phyloP scores from a whole-genome alignment of 2,797 vertebrate genomes.

The Naso thynnoides region DNA sequence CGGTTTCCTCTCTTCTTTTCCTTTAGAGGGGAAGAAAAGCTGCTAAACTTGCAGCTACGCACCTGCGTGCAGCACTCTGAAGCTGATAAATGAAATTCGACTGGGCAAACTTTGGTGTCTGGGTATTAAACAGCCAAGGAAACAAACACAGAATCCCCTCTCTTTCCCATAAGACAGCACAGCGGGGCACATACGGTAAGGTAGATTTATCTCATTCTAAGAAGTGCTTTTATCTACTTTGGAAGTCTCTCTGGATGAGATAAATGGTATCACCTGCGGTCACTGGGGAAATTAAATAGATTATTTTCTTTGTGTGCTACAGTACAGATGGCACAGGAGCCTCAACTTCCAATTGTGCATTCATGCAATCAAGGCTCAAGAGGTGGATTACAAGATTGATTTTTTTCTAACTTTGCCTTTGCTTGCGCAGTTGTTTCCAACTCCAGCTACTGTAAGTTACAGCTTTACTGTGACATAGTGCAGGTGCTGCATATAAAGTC shows the following conservation, averaged over 20 bases:
- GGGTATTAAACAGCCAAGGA: constrained; percentile 27
- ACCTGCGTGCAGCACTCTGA: constrained; percentile 12
- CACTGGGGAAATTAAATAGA: constrained; percentile 80
- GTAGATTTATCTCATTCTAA: constrained; percentile 73
- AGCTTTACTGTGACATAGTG: constrained; percentile 15
- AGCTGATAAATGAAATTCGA: constrained; percentile 44
- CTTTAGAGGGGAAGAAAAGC: neutral
- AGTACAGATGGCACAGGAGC: constrained; percentile 72
- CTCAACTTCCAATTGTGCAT: constrained; percentile 57
- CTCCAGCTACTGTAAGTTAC: constrained; percentile 10
- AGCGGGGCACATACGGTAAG: constrained; percentile 67
- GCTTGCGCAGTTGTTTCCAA: constrained; percentile 11
- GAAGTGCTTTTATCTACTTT: constrained; percentile 77
- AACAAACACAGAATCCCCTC: constrained; percentile 31
- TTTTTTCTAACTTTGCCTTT: constrained; percentile 23
- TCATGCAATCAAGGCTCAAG: constrained; percentile 61
- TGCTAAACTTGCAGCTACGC: neutral
- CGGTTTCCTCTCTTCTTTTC: neutral
- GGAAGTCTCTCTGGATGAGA: constrained; percentile 75
- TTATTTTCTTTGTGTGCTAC: constrained; percentile 74
- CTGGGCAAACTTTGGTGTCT: constrained; percentile 25
- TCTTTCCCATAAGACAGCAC: constrained; percentile 53
- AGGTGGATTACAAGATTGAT: constrained; percentile 49
- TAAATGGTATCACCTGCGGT: constrained; percentile 78
- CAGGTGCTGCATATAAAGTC: constrained; percentile 12